phyloP scores from a whole-genome alignment of 92 coral and sea anemone genomes.

The Pocillopora meandrina region DNA sequence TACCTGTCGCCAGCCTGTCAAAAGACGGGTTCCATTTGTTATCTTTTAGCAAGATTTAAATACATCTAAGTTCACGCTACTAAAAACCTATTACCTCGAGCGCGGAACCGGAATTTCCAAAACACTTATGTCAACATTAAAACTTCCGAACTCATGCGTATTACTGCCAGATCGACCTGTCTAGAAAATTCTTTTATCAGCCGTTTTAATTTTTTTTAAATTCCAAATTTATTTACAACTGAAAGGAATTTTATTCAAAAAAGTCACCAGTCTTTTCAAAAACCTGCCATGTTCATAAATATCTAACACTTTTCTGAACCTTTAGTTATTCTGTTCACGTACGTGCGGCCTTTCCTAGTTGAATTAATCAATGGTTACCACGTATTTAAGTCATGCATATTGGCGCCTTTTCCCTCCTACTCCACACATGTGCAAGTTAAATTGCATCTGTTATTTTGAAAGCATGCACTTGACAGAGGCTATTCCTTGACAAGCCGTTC shows the following conservation, averaged over 20 bases:
- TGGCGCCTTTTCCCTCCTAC: not conserved
- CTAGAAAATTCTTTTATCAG: not conserved
- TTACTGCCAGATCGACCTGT: not conserved
- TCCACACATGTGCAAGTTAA: not conserved
- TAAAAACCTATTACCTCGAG: no score
- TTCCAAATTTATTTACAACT: not conserved
- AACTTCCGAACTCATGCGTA: not conserved
- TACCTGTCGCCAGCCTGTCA: no score
- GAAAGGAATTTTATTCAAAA: not conserved
- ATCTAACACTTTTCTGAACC: not conserved
- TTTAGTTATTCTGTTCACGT: slow-evolving; percentile 20
- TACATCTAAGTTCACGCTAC: no score
- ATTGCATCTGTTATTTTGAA: not conserved
- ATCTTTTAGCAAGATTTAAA: no score
- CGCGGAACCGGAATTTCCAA: no score
- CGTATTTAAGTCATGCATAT: not conserved
- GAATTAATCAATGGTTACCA: not conserved
- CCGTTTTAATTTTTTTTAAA: not conserved
- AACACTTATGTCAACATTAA: not conserved
- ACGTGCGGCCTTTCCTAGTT: not conserved
- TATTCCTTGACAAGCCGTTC: not conserved
- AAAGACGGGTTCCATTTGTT: no score
- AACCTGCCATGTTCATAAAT: not conserved
- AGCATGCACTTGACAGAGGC: not conserved
- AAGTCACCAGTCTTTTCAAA: not conserved